Base-by-base conservation (phyloP, 2,113 vertebrate species). In the Telmatochromis sp. region DNA sequence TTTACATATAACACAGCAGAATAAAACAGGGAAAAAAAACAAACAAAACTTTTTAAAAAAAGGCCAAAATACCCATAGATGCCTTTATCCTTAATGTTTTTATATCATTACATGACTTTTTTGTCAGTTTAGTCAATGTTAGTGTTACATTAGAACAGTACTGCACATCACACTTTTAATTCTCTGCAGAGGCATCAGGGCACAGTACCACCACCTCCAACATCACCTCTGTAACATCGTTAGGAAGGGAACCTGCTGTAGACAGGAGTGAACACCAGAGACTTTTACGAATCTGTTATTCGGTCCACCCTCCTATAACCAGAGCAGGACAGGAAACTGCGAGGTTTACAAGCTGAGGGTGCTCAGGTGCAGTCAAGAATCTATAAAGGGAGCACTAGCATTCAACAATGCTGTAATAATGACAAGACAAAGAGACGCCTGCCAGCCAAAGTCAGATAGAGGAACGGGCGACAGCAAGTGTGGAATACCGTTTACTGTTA, bases 1-100 rank as follows among this genome's bases (percentile, higher is more conserved):
- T 91, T 90, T 37, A 88, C 31, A 45, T 90, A 89, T 55, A 81
- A 84, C 92, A 93, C 89, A 94, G 90, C 88, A 94, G 86, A 93
- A 88, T 60, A 91, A 90, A 93, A 92, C 81, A 82, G 26, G 7
- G 13, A 4, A 15, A 35, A 35, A 37, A 31, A 53, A 35, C 78
- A 79, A 31, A 35, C 42, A 37, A 63, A 81, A 13, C 26, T 68
- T 71, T 37, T 8, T 0, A 31, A 68, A 88, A 88, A 90, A 89
- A 92, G 81, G 68, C 90, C 82, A 73, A 89, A 89, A 93, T 51
- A 83, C 51, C 71, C 71, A 83, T 50, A 78, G 82, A 81, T 87
- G 82, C 63, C 84, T 81, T 58, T 37, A 73, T 87, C 63, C 37
- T 45, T 47, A 17, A 12, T 55, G 47, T 89, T 89, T 87, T 21